phyloP scores from a whole-genome alignment of 2,113 vertebrate species.

The Stegostoma tigrinum region DNA sequence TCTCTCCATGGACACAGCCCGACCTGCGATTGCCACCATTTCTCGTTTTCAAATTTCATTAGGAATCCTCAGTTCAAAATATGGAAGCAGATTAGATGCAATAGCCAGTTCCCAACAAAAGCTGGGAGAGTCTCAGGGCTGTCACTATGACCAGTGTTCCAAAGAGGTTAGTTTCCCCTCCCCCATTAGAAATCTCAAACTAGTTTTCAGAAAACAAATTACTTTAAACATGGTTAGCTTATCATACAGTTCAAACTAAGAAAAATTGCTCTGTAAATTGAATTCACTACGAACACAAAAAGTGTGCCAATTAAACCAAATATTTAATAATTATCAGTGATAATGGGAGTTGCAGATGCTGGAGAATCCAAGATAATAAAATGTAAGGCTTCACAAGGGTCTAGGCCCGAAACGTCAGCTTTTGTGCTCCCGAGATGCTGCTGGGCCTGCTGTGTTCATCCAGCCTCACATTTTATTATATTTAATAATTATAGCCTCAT shows the following conservation, averaged over 20 bases:
- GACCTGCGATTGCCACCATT: too few relatives aligned
- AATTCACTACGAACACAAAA: background rate
- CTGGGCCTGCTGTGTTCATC: too few relatives aligned
- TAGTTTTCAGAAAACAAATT: background rate
- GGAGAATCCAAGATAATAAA: too few relatives aligned
- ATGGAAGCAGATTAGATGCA: background rate
- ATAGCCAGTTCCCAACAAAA: background rate
- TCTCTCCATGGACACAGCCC: too few relatives aligned
- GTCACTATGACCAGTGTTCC: background rate
- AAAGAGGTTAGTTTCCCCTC: background rate
- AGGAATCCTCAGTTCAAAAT: background rate
- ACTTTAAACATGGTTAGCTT: background rate
- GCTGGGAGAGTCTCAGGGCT: background rate
- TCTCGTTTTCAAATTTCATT: background rate
- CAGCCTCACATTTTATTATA: too few relatives aligned
- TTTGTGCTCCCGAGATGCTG: too few relatives aligned
- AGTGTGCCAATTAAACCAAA: background rate
- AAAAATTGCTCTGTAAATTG: background rate
- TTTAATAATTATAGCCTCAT: too few relatives aligned
- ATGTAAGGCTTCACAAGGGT: too few relatives aligned
- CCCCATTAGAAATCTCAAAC: background rate
- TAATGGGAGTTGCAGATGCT: too few relatives aligned
- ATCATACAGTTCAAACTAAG: background rate
- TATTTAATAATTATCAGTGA: too few relatives aligned
- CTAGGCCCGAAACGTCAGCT: too few relatives aligned